A percentile compares a stretch with the other conserved stretches of the same genome.
Evolutionary conservation across 2,797 vertebrate species (phyloP).

Genomic region (Odontamblyopus rebecca): DNA sequence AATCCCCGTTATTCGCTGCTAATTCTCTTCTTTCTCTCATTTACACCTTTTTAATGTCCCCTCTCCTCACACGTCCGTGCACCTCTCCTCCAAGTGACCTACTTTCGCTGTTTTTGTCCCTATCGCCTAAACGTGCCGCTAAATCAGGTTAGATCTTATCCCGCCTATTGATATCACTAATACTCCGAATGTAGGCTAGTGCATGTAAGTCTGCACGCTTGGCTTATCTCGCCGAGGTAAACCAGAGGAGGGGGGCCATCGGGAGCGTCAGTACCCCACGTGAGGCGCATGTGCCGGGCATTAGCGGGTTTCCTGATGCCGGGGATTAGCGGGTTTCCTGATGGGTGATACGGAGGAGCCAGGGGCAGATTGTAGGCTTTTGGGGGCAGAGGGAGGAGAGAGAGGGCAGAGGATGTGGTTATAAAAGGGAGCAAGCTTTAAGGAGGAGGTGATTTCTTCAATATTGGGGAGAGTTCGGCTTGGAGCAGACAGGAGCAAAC

Average conservation of each 20-base stretch:
- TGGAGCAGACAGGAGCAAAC: not conserved
- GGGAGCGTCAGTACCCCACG: conserved; percentile 37
- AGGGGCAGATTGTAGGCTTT: conserved; percentile 8
- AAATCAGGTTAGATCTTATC: conserved; percentile 89
- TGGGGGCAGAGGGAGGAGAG: not conserved
- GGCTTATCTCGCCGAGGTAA: conserved; percentile 57
- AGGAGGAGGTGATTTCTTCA: not conserved
- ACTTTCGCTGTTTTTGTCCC: conserved; percentile 63
- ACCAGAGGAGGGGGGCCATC: conserved; percentile 23
- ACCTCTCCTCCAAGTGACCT: conserved; percentile 54
- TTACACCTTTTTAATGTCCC: conserved; percentile 16
- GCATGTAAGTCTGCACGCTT: conserved; percentile 63
- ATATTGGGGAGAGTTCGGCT: not conserved
- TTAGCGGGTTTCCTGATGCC: conserved; percentile 36
- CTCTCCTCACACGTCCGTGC: conserved; percentile 17
- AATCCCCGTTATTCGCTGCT: conserved; percentile 16
- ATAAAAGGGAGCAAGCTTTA: conserved; percentile 45
- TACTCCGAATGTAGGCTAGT: conserved; percentile 66
- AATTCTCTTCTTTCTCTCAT: not conserved
- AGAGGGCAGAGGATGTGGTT: conserved; percentile 7
- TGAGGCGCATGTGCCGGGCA: conserved; percentile 48
- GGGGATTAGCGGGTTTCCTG: conserved; percentile 42
- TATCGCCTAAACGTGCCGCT: conserved; percentile 43
- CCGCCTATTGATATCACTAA: conserved; percentile 77
- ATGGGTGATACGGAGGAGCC: conserved; percentile 24